A percentile compares a stretch with the other conserved stretches of the same genome.
Evolutionary conservation across 2,797 vertebrate genomes (phyloP).

Genomic region (Tenualosa ilisha): DNA sequence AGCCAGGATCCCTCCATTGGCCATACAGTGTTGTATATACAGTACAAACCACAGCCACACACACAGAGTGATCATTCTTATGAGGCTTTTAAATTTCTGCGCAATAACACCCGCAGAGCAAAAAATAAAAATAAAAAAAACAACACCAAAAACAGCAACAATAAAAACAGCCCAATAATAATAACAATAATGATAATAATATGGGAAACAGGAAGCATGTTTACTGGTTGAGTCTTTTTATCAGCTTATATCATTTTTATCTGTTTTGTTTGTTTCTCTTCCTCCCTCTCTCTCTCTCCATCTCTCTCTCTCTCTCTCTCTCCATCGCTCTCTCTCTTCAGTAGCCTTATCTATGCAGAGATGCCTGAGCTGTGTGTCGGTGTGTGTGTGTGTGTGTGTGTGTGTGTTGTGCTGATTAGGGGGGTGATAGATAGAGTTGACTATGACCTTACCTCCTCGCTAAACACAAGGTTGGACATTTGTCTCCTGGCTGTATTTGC

Average conservation of each 20-base stretch:
- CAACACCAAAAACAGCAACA: too few relatives aligned
- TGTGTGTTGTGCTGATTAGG: constrained; percentile 76
- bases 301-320: neutral
- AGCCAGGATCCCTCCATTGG: neutral
- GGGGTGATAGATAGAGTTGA: constrained; percentile 74
- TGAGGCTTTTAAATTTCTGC: neutral
- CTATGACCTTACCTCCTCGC: constrained; percentile 75
- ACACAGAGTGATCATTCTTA: neutral
- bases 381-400: constrained; percentile 68
- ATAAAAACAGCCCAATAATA: constrained; percentile 19
- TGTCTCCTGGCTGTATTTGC: constrained; percentile 73
- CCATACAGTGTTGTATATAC: neutral
- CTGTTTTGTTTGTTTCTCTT: constrained; percentile 36
- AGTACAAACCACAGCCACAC: neutral
- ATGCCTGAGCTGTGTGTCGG: constrained; percentile 29
- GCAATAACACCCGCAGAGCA: neutral
- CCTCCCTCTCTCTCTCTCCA: constrained; percentile 37
- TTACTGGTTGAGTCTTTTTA: constrained; percentile 73
- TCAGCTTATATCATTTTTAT: constrained; percentile 39
- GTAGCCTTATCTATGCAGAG: constrained; percentile 64
- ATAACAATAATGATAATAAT: neutral
- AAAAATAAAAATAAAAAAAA: neutral
- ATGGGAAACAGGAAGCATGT: constrained; percentile 27
- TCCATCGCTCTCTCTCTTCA: constrained; percentile 31
- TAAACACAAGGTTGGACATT: constrained; percentile 80